phyloP scores from a whole-genome alignment of 2,113 vertebrate species.

The Actenoides hombroni region DNA sequence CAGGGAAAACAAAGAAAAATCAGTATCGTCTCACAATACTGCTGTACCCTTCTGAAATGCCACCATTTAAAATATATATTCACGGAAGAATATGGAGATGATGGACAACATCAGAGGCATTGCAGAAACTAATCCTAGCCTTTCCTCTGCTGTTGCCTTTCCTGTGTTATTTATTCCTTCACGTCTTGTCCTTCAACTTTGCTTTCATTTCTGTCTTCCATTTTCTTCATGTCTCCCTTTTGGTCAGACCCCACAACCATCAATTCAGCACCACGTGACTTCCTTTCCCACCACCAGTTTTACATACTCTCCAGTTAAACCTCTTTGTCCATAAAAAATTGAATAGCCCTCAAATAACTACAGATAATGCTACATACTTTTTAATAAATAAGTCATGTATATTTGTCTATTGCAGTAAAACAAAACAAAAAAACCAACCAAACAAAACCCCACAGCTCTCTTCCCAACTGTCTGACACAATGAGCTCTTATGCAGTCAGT shows the following conservation, averaged over 20 bases:
- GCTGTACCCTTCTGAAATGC: background rate
- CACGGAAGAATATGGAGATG: background rate
- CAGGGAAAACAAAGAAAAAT: background rate
- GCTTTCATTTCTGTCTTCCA: background rate
- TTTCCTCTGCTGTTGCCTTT: background rate
- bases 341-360: background rate
- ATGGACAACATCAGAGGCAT: background rate
- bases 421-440: background rate
- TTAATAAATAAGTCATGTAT: background rate
- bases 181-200: background rate
- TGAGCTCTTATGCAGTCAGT: background rate
- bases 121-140: background rate
- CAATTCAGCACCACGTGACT: background rate
- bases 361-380: background rate
- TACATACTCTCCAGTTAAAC: background rate
- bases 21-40: background rate
- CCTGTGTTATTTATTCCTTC: background rate
- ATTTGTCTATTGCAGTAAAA: background rate
- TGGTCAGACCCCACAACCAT: background rate
- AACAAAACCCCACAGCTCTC: background rate
- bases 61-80: background rate
- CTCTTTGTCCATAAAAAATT: background rate
- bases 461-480: background rate
- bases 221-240: conserved; percentile 22
- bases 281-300: background rate